Base-by-base conservation (phyloP, 1,140 invertebrate genomes). In the Aphaenogaster floridana region DNA sequence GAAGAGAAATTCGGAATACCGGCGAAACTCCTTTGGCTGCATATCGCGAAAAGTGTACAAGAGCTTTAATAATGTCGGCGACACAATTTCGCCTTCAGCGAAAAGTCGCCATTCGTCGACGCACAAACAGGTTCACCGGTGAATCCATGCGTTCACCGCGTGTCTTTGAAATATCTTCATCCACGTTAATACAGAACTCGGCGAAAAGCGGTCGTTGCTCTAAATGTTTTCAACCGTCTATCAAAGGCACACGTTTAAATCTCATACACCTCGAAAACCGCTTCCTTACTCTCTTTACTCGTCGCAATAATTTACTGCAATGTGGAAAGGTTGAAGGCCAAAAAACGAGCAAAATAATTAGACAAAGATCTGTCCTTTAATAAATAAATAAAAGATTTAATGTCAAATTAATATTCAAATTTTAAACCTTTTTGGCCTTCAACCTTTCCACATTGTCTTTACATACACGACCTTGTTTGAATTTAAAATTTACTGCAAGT, bases 1-100 rank as follows among this genome's bases (percentile, higher is more conserved):
- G 17, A 59, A 74, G 68, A 71, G 52, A 83, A 50, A 28, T 21
- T 68, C 69, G 85, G n/a, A 89, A 87, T 83, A 77, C 61, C 78
- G 3, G 39, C 52, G 21, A 39, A 45, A 11, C 39, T 61, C 45
- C 78, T 63, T 69, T 80, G 34, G 48, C 11, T 36, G 11, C 34
- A 54, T 17, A 6, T 68, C 2, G 48, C n/a, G 42, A 52, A 77
- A 78, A 81, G 54, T 57, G 28, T 48, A 34, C 52, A 68, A n/a
- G 6, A 36, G 45, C 59, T 86, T 88, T 88, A 88, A 86, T 89
- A 88, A 89, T 79, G 80, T 86, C 59, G 80, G n/a, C 45, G 17
- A 63, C n/a, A 54, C 39, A 78, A 78, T 89, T 28, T 28, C 28
- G 64, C 71, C 34, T 50, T 76, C 61, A 61, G 68, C 59, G 61